Evolutionary conservation across 2,888 invertebrate species (phyloP), one percentile per base, ranked within the genome.

Genomic region (Morpho achilles): DNA sequence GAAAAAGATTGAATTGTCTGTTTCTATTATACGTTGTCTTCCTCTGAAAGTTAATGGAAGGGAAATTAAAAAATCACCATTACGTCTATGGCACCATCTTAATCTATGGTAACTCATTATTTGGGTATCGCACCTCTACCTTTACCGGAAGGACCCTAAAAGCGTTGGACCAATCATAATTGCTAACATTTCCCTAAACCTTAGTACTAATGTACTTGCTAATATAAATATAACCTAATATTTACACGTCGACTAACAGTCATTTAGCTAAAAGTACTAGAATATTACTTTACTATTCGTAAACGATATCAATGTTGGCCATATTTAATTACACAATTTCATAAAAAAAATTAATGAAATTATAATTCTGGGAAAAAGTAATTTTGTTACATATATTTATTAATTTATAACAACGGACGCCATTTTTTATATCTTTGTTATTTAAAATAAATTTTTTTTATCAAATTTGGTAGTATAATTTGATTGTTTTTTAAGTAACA

Each of bases 211-310:
- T 65, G 76, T 76, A 77, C 80, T 55, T 73, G 63, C 63, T 62
- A 67, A 70, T 71, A 84, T 86, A 87, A 85, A 87, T 87, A 88
- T 75, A 80, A 69, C 67, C 87, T 88, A 87, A 77, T 88, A 89
- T 89, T 82, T 89, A 89, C 87, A 89, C 72, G 65, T 73, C 77
- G 82, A 82, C 87, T 87, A 82, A 80, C 79, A 85, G 82, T 86
- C 83, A 80, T 75, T 81, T 79, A 78, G 75, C 82, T 85, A 85
- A 52, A 65, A 53, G 54, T 42, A 54, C 50, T 59, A 54, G 42
- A 50, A 48, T 45, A 50, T 50, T 55, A 42, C 44, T 23, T 52
- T 16, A 40, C 16, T 55, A 51, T 50, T 52, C 60, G 54, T 50
- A 54, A 59, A 54, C 59, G 54, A 54, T 50, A 48, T 10, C 32